phyloP scores from a whole-genome alignment of 2,797 vertebrate species.

The Emydoidea blandingii region DNA sequence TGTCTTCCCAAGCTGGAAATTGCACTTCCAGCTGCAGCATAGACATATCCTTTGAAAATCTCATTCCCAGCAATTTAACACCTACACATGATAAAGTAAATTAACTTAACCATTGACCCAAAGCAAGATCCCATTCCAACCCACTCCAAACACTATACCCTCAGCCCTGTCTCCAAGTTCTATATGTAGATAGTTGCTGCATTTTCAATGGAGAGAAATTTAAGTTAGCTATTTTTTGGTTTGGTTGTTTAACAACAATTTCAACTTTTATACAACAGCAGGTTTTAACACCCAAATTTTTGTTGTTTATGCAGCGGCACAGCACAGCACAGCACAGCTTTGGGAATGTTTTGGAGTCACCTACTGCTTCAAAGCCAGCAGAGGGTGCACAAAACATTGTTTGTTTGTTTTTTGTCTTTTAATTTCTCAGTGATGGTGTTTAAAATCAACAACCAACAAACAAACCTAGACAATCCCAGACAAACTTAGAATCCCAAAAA shows the following conservation, averaged over 20 bases:
- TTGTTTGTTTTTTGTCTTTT: not conserved
- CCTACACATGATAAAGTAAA: not conserved
- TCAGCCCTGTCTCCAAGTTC: fast-evolving
- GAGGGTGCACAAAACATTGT: slow-evolving; percentile 64
- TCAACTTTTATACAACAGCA: fast-evolving
- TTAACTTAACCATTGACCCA: not conserved
- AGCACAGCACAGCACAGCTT: not conserved
- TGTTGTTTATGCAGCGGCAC: not conserved
- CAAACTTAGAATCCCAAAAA: not conserved
- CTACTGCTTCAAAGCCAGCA: slow-evolving; percentile 53
- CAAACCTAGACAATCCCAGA: not conserved
- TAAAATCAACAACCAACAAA: not conserved
- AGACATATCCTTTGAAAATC: not conserved
- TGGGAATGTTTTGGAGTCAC: not conserved
- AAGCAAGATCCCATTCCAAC: not conserved
- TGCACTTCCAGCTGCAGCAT: no score
- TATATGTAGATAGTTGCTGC: fast-evolving
- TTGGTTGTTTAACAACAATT: not conserved
- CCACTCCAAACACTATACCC: not conserved
- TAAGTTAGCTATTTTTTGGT: not conserved
- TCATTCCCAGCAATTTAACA: not conserved
- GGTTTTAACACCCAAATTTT: not conserved
- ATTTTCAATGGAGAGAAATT: not conserved
- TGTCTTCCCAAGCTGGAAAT: no score
- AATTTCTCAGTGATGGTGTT: not conserved